Percentiles rank a stretch among this genome's conserved stretches.
phyloP scores from a whole-genome alignment of 2,113 vertebrate species.

The Lagopus muta region DNA sequence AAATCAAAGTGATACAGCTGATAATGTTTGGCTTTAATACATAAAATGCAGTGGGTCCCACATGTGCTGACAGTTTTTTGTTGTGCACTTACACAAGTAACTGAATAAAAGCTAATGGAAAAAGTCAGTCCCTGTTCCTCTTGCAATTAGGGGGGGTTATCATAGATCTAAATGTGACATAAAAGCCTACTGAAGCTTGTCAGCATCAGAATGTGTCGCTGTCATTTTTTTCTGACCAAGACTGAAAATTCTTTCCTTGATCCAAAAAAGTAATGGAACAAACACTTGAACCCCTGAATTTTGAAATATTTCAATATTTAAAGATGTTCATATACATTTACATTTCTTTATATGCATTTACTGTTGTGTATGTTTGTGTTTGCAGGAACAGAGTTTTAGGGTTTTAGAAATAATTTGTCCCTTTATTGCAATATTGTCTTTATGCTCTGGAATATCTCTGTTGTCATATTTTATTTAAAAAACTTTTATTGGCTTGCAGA shows the following conservation, averaged over 20 bases:
- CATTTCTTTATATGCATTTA: neutral
- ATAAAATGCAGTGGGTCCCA: neutral
- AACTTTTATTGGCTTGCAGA: neutral
- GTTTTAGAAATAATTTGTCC: neutral
- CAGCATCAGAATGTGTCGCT: neutral
- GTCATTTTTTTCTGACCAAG: neutral
- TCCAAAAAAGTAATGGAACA: neutral
- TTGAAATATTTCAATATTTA: neutral
- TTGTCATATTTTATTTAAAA: neutral
- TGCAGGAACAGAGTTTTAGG: neutral
- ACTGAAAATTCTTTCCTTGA: neutral
- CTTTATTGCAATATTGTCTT: neutral
- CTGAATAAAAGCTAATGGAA: slow-evolving; percentile 40
- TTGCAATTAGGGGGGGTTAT: neutral
- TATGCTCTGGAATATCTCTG: neutral
- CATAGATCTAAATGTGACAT: slow-evolving; percentile 8
- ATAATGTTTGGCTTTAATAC: slow-evolving; percentile 47
- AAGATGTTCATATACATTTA: neutral
- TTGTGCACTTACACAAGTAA: slow-evolving; percentile 27
- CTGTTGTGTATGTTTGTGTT: neutral
- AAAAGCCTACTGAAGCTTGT: neutral
- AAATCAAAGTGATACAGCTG: slow-evolving; percentile 6
- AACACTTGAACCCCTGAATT: neutral
- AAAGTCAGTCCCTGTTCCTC: neutral
- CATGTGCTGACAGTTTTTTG: neutral